Percentiles rank a stretch among this genome's conserved stretches.
Conservation (phyloP, 2,797 vertebrate species). For the Ibycter americanus region DNA sequence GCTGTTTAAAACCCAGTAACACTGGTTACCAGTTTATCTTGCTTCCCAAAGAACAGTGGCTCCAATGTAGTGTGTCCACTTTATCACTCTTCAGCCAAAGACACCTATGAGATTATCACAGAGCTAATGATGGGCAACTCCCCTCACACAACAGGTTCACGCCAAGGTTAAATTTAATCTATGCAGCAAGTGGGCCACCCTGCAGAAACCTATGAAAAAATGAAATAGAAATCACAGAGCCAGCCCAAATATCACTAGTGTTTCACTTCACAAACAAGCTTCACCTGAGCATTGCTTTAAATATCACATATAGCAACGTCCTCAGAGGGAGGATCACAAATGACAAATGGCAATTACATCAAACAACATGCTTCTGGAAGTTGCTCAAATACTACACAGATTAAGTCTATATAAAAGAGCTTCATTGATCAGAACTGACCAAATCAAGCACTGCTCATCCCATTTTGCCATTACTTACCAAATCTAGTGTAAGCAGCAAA, state of each 20-base stretch:
- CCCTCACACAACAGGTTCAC: neutral
- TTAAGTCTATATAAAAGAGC: neutral
- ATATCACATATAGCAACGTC: neutral
- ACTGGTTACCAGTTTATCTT: neutral
- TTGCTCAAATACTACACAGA: neutral
- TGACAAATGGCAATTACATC: neutral
- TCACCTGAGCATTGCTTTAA: neutral
- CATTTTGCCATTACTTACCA: neutral
- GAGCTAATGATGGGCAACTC: neutral
- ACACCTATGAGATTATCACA: neutral
- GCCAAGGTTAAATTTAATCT: neutral
- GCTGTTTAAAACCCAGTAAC: neutral
- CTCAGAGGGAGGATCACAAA: neutral
- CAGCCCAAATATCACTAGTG: neutral
- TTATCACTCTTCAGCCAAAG: neutral
- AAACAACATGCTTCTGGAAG: neutral
- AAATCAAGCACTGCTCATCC: neutral
- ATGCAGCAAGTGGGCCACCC: neutral
- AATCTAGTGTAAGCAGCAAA: neutral
- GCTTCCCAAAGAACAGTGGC: neutral
- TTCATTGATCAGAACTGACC: neutral
- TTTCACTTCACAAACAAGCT: neutral
- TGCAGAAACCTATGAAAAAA: neutral
- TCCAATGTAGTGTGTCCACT: neutral
- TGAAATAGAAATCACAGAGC: neutral